phyloP scores from a whole-genome alignment of 2,797 vertebrate genomes.

The Rhinella marina region DNA sequence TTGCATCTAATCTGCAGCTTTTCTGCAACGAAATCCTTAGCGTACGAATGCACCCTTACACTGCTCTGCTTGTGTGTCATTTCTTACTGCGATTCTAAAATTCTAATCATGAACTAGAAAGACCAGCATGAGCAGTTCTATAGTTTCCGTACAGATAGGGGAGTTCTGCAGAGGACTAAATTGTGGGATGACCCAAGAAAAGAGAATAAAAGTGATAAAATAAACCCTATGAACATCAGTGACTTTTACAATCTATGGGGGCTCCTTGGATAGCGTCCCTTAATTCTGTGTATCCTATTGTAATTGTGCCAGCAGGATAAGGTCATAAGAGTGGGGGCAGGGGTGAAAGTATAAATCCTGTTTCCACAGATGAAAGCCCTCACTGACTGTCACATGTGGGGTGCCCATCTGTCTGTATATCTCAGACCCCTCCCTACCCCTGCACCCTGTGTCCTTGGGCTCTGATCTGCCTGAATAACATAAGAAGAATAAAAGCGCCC shows the following conservation, averaged over 20 bases:
- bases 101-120: background rate
- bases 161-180: too few species aligned
- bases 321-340: background rate
- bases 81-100: background rate
- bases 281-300: background rate
- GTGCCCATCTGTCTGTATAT: constrained; percentile 5
- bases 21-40: too few species aligned
- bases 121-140: background rate
- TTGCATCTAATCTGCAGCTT: too few species aligned
- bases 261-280: background rate
- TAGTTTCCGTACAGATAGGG: background rate
- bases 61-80: background rate
- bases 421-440: too few species aligned
- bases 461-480: too few species aligned
- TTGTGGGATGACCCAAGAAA: background rate
- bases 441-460: too few species aligned
- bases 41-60: background rate
- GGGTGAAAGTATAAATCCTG: background rate
- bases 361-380: constrained; percentile 1
- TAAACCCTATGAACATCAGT: background rate
- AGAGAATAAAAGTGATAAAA: background rate
- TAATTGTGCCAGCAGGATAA: constrained; percentile 17
- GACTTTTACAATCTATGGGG: background rate
- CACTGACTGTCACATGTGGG: background rate
- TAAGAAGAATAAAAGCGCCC: too few species aligned